Base-by-base conservation (phyloP, 2,888 invertebrate species). In the Sussaba pulchella region DNA sequence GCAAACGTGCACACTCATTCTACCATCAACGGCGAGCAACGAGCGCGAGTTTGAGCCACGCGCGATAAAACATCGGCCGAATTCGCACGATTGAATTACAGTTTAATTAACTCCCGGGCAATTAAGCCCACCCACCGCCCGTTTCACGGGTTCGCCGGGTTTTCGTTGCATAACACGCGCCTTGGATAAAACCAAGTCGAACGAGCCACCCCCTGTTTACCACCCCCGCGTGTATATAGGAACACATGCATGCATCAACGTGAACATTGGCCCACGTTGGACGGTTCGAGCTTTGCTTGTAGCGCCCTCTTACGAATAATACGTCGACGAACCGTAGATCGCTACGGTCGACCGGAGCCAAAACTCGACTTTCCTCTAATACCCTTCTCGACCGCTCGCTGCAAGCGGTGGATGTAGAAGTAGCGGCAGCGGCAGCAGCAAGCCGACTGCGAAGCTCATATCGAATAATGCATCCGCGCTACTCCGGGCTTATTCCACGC, bases 81-180 rank as follows among this genome's bases (percentile, higher is more conserved):
- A 90, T 90, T 90, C 88, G 89, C 90, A 89, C 90, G 90, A 91
- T 91, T 90, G 91, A 91, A 90, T 91, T 90, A 91, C 91, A 91
- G 91, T 91, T 91, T 90, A 91, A 91, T 91, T 91, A 90, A 90
- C 90, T 91, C 90, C 89, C 87, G 89, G 90, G 89, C 90, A 90
- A 90, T 91, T 90, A 90, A 89, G 85, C 84, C 83, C 84, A 86
- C 83, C 86, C 88, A 80, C 77, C 83, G 66, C 71, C 78, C 69
- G 17, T 14, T 57, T 57, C n/a, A 66, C 31, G 31, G 57, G 14
- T 54, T 14, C n/a, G 57, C 17, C 31, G 10, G 14, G n/a, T n/a
- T n/a, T n/a, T n/a, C 17, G 31, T 57, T 57, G 26, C 31, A 31
- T 57, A 57, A 31, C 36, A 31, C 10, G 19, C 9, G 19, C 21